Conservation (phyloP, 2,113 vertebrate species). For the Miniopterus natalensis region DNA sequence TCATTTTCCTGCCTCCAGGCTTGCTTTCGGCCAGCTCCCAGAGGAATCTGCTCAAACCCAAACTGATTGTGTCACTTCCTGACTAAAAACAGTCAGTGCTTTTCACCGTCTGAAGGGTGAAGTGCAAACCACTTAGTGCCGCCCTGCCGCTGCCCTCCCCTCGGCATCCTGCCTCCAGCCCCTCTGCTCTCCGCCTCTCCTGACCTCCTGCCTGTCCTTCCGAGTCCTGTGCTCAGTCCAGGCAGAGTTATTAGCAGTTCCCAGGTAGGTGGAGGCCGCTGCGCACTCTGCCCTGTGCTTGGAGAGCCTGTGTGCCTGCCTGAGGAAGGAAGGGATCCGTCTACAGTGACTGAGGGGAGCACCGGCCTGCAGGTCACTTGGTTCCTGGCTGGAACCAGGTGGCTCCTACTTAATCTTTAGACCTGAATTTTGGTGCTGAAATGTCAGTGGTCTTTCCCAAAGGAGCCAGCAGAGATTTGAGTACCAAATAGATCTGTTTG, state of each 20-base stretch:
- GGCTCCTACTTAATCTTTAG: neutral
- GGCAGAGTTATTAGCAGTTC: neutral
- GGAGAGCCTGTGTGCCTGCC: neutral
- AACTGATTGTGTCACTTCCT: neutral
- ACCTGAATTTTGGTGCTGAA: neutral
- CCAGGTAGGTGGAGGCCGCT: rapidly evolving
- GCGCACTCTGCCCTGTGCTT: rapidly evolving
- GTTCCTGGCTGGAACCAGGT: neutral
- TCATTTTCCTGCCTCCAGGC: neutral
- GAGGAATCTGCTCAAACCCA: neutral
- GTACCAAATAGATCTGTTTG: neutral
- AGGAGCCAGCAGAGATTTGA: neutral
- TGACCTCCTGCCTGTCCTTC: rapidly evolving
- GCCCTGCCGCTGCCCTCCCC: rapidly evolving
- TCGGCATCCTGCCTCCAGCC: rapidly evolving
- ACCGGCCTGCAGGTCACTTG: too few species aligned
- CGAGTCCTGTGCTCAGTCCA: neutral
- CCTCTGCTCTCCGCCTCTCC: neutral
- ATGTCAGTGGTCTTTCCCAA: neutral
- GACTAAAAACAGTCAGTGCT: too few species aligned
- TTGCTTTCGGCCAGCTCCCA: neutral
- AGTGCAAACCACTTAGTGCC: neutral
- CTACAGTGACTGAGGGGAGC: neutral
- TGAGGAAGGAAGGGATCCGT: rapidly evolving
- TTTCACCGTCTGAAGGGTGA: neutral